Percentiles rank a stretch among this genome's conserved stretches.
Evolutionary conservation across 2,113 vertebrate genomes (phyloP).

Genomic region (Oreochromis spilurus): DNA sequence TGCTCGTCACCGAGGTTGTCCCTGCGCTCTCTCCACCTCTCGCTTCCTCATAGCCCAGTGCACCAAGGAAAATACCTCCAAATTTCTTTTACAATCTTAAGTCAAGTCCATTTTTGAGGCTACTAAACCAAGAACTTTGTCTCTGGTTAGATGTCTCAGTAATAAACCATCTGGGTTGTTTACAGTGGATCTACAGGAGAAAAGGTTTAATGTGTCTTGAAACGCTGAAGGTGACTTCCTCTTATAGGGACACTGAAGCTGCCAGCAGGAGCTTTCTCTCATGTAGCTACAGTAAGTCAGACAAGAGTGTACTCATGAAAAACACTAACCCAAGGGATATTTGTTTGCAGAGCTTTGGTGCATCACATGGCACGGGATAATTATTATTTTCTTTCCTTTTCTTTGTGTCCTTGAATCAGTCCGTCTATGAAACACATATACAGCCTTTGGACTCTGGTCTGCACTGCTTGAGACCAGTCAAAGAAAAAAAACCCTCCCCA

Average conservation of each 20-base stretch:
- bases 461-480: slow-evolving; percentile 47
- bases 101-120: background rate
- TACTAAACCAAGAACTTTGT: background rate
- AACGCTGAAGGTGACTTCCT: background rate
- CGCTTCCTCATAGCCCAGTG: background rate
- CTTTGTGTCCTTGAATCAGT: background rate
- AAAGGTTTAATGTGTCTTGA: background rate
- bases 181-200: background rate
- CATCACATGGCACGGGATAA: background rate
- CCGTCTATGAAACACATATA: background rate
- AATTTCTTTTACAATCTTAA: background rate
- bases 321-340: background rate
- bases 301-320: background rate
- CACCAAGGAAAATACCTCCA: background rate
- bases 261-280: background rate
- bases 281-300: background rate
- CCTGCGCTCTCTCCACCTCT: background rate
- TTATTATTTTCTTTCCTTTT: background rate
- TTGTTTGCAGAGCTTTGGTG: background rate
- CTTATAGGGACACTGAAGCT: background rate
- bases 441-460: slow-evolving; percentile 31
- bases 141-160: background rate
- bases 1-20: slow-evolving; percentile 10
- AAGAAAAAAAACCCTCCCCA: slow-evolving; percentile 51
- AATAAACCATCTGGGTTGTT: background rate